phyloP scores from a whole-genome alignment of 2,113 vertebrate species.

The Macrotus californicus region DNA sequence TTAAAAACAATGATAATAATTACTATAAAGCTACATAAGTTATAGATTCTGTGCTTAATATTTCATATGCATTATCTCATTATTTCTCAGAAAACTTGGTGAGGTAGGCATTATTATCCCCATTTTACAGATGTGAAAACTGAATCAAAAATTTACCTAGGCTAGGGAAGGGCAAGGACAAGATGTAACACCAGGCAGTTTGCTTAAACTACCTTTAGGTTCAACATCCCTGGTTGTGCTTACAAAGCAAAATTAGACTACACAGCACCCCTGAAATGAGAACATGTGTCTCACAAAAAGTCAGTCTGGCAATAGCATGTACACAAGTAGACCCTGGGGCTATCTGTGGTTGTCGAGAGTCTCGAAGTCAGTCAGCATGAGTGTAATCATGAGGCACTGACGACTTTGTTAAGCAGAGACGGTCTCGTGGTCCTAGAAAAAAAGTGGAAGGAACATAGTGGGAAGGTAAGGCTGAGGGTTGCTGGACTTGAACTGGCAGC shows the following conservation, averaged over 20 bases:
- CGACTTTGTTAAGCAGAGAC: background rate
- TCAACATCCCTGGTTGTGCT: background rate
- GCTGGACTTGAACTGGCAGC: background rate
- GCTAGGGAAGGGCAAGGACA: background rate
- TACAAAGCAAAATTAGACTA: constrained; percentile 24
- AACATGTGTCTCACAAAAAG: constrained; percentile 22
- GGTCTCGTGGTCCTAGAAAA: background rate
- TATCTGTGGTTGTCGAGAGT: constrained; percentile 7
- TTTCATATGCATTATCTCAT: background rate
- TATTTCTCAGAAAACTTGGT: constrained; percentile 9
- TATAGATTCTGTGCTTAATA: background rate
- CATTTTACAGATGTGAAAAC: background rate
- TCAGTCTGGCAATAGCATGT: background rate
- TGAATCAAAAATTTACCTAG: background rate
- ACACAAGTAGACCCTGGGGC: background rate
- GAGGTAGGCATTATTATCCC: background rate
- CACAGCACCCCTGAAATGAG: background rate
- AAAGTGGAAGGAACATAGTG: background rate
- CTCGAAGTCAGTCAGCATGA: constrained; percentile 24
- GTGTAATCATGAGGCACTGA: background rate
- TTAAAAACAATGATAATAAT: background rate
- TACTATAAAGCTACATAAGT: background rate
- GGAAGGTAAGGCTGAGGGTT: background rate
- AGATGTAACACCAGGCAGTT: background rate
- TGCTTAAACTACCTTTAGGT: constrained; percentile 21